These are phyloP conservation scores for Capra hircus DNA, from an alignment of 2,113 vertebrate genomes.

Conservation along the genomic window DNA sequence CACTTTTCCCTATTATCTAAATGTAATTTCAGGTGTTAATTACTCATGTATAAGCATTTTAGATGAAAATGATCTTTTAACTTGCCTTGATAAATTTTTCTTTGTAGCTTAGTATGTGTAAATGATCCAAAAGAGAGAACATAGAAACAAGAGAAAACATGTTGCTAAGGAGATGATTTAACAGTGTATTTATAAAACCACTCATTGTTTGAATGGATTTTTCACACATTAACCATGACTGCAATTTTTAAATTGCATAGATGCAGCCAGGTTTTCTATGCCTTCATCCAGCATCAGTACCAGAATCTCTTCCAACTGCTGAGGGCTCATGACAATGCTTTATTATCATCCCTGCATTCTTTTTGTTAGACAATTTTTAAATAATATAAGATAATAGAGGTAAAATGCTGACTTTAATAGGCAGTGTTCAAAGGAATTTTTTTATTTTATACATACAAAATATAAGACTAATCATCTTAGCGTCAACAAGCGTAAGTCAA, in stretches of 20 bases:
- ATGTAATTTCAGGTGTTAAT: background rate
- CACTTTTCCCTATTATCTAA: background rate
- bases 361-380: background rate
- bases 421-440: background rate
- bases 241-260: background rate
- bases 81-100: background rate
- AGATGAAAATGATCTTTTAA: constrained; percentile 4
- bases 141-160: background rate
- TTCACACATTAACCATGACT: background rate
- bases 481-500: constrained; percentile 33
- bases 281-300: fast-evolving
- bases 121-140: background rate
- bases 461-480: background rate
- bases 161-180: background rate
- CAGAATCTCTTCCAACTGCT: background rate
- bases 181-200: background rate
- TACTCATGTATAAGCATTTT: background rate
- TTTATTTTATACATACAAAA: background rate
- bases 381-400: background rate
- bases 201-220: background rate
- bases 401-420: background rate
- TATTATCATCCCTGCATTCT: background rate
- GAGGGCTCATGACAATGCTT: background rate
- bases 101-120: background rate
- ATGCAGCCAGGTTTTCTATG: background rate